phyloP scores from a whole-genome alignment of 2,797 vertebrate species.

The Sandelia bainsii region DNA sequence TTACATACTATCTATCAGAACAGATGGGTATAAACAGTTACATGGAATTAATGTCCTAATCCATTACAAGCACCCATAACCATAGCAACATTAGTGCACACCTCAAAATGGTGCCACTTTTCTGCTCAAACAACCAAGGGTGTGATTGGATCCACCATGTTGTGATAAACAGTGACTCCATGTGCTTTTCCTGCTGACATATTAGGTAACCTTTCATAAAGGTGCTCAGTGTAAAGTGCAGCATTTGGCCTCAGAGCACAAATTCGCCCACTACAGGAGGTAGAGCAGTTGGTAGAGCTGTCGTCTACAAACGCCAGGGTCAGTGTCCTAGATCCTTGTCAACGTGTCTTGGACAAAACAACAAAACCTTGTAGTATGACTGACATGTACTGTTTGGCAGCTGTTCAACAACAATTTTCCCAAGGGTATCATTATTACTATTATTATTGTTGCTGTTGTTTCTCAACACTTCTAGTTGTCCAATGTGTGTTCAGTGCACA shows the following conservation, averaged over 20 bases:
- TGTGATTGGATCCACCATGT: slow-evolving; percentile 30
- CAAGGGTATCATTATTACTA: no score
- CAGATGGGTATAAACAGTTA: slow-evolving; percentile 28
- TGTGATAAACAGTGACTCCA: slow-evolving; percentile 30
- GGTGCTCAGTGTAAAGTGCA: slow-evolving; percentile 21
- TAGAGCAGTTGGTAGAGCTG: no score
- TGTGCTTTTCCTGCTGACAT: slow-evolving; percentile 34
- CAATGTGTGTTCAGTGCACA: not conserved
- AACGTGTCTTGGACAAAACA: no score
- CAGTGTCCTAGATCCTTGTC: no score
- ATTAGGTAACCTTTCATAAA: slow-evolving; percentile 19
- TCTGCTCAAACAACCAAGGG: slow-evolving; percentile 33
- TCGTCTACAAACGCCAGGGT: no score
- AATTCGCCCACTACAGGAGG: slow-evolving; percentile 19
- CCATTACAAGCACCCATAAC: slow-evolving; percentile 33
- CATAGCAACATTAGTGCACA: slow-evolving; percentile 11
- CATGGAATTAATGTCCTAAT: slow-evolving; percentile 35
- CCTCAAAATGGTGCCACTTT: not conserved
- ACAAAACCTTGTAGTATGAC: no score
- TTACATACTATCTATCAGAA: slow-evolving; percentile 15
- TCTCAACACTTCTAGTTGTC: not conserved
- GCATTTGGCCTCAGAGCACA: slow-evolving; percentile 38
- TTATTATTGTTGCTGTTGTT: no score
- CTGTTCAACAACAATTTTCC: no score
- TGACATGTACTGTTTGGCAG: no score